Evolutionary conservation across 2,797 vertebrate genomes (phyloP).

Genomic region (Poecile montanus): DNA sequence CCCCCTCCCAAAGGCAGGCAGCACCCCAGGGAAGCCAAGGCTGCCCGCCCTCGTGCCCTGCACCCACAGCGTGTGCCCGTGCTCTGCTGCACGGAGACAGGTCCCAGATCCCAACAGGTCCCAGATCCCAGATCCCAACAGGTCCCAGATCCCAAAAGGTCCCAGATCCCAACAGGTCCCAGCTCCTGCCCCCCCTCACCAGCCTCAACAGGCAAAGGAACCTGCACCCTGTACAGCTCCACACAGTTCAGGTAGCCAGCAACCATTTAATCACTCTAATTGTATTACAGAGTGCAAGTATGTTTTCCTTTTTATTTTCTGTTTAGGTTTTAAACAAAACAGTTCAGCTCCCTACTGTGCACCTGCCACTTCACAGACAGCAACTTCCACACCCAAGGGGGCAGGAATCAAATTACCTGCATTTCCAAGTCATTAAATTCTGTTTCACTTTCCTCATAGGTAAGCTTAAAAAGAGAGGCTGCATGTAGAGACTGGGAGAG

Average conservation of each 20-base stretch:
- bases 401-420: conserved; percentile 19
- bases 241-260: conserved; percentile 40
- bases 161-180: not conserved
- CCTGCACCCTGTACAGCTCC: conserved; percentile 24
- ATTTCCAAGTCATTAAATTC: not conserved
- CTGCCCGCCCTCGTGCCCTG: not conserved
- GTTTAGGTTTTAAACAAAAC: conserved; percentile 18
- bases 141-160: not conserved
- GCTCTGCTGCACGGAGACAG: not conserved
- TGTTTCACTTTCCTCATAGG: not conserved
- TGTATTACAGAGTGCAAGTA: not conserved
- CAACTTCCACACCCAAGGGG: conserved; percentile 48
- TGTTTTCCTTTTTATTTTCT: conserved; percentile 2
- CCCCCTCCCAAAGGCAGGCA: conserved; percentile 25
- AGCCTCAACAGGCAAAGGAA: not conserved
- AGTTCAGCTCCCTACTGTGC: not conserved
- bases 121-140: not conserved
- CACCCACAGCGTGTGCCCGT: not conserved
- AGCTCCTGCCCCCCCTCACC: not conserved
- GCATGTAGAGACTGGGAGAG: not conserved
- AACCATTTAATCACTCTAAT: not conserved
- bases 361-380: not conserved
- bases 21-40: conserved; percentile 58
- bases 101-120: not conserved
- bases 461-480: not conserved